Percentiles rank a stretch among this genome's conserved stretches.
Conservation (phyloP, 2,888 invertebrate genomes). For the Subacronicta megacephala region DNA sequence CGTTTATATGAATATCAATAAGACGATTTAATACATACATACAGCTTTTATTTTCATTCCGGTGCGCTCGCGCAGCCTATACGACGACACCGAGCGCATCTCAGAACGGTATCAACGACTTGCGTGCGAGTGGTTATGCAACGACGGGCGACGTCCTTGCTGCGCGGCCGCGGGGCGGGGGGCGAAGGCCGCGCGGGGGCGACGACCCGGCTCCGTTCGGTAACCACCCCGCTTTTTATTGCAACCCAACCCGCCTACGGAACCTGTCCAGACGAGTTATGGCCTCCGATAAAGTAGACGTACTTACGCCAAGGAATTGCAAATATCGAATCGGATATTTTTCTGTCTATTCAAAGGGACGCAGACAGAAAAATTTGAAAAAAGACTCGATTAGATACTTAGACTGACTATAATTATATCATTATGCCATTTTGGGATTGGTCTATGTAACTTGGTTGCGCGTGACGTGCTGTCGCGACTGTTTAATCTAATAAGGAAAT, state of each 20-base stretch:
- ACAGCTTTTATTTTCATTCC: slow-evolving; percentile 72
- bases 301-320: slow-evolving; percentile 68
- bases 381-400: slow-evolving; percentile 30
- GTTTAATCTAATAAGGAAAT: slow-evolving; percentile 45
- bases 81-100: slow-evolving; percentile 63
- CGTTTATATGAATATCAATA: slow-evolving; percentile 65
- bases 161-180: slow-evolving; percentile 66
- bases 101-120: slow-evolving; percentile 78
- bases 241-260: slow-evolving; percentile 68
- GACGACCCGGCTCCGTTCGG: slow-evolving; percentile 73
- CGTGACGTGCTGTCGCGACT: slow-evolving; percentile 30
- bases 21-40: slow-evolving; percentile 54
- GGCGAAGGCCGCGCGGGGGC: slow-evolving; percentile 84
- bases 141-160: slow-evolving; percentile 85
- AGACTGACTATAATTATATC: slow-evolving; percentile 41
- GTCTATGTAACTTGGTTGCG: slow-evolving; percentile 21
- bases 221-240: slow-evolving; percentile 76
- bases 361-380: slow-evolving; percentile 19
- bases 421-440: slow-evolving; percentile 37
- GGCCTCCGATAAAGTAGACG: slow-evolving; percentile 75
- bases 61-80: slow-evolving; percentile 58
- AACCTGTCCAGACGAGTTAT: slow-evolving; percentile 75
- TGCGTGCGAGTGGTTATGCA: slow-evolving; percentile 86
- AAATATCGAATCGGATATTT: slow-evolving; percentile 66
- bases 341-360: slow-evolving; percentile 40